phyloP scores from a whole-genome alignment of 2,888 invertebrate species.

The Fabriciana adippe region DNA sequence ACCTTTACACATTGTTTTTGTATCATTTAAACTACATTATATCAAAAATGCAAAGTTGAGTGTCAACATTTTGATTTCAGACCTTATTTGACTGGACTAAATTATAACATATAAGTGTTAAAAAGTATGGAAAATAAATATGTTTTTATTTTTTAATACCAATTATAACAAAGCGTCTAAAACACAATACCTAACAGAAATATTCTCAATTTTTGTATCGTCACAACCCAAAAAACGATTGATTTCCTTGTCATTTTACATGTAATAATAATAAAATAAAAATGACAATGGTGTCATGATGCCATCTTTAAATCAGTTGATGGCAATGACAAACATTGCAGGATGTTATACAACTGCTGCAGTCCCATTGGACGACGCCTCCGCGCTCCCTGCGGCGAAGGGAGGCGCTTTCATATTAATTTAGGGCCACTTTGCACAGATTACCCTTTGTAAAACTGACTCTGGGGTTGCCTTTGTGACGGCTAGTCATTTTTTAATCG shows the following conservation, averaged over 20 bases:
- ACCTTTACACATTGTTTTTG: too few relatives aligned
- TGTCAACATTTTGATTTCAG: too few relatives aligned
- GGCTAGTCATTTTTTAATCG: constrained; percentile 71
- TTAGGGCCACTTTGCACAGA: constrained; percentile 76
- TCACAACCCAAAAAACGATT: too few relatives aligned
- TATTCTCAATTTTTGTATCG: too few relatives aligned
- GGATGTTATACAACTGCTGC: constrained; percentile 49
- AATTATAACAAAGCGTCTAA: too few relatives aligned
- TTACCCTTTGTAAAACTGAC: constrained; percentile 78
- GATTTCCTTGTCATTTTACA: neutral
- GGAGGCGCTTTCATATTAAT: constrained; percentile 62
- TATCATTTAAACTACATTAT: too few relatives aligned
- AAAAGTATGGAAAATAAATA: too few relatives aligned
- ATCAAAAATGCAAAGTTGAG: too few relatives aligned
- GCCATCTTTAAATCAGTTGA: constrained; percentile 69
- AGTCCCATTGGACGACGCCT: constrained; percentile 56
- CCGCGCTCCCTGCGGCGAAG: constrained; percentile 48
- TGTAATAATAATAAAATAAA: constrained; percentile 43
- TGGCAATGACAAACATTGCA: constrained; percentile 55
- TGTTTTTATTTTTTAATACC: too few relatives aligned
- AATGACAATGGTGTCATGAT: constrained; percentile 50
- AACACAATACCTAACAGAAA: too few relatives aligned
- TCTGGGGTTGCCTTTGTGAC: constrained; percentile 74
- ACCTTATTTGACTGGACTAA: too few relatives aligned
- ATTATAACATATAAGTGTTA: too few relatives aligned